phyloP scores from a whole-genome alignment of 2,797 vertebrate genomes.

The Myotis planiceps region DNA sequence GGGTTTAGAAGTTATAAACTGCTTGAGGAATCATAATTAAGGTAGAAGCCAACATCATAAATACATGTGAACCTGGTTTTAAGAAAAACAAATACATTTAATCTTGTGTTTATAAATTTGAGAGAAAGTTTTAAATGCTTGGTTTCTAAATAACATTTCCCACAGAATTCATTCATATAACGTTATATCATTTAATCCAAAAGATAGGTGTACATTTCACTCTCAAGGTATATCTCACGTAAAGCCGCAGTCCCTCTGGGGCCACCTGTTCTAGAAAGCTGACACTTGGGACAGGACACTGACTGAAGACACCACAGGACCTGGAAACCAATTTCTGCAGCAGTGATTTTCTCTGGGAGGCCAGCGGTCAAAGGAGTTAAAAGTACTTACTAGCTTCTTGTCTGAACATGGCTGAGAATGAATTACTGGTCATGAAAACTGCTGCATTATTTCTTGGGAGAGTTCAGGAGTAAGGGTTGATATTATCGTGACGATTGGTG shows the following conservation, averaged over 20 bases:
- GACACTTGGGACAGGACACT: not conserved
- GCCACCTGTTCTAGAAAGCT: not conserved
- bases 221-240: not conserved
- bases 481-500: not conserved
- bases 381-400: not conserved
- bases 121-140: not conserved
- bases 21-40: conserved; percentile 21
- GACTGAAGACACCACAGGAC: not conserved
- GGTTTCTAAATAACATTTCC: not conserved
- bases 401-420: not conserved
- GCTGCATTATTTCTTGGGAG: conserved; percentile 17
- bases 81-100: not conserved
- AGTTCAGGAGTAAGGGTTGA: not conserved
- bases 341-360: not conserved
- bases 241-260: not conserved
- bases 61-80: not conserved
- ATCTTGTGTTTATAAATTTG: not conserved
- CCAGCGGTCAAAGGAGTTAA: not conserved
- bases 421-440: conserved; percentile 20
- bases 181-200: not conserved
- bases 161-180: not conserved
- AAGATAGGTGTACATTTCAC: not conserved
- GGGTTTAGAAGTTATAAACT: not conserved
- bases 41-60: conserved; percentile 6
- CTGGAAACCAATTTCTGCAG: not conserved